Percentiles rank a stretch among this genome's conserved stretches.
phyloP scores from a whole-genome alignment of 1,140 invertebrate species.

The Ectropis grisescens region DNA sequence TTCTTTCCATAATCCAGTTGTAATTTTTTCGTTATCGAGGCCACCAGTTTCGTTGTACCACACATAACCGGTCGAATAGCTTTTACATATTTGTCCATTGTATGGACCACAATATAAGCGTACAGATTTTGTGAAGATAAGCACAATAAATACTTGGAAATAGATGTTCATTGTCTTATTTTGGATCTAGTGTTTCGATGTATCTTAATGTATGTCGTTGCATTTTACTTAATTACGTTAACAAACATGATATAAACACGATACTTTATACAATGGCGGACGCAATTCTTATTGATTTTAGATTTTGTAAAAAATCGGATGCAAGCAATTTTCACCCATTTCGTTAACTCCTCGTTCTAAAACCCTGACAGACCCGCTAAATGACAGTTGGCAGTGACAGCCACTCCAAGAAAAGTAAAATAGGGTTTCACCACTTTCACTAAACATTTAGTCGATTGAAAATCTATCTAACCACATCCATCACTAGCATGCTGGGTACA shows the following conservation, averaged over 20 bases:
- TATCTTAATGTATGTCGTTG: conserved; percentile 23
- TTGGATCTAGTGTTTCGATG: conserved; percentile 15
- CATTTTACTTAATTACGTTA: conserved; percentile 43
- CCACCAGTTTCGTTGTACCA: conserved; percentile 88
- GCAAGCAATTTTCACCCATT: too few relatives aligned
- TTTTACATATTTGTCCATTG: conserved; percentile 89
- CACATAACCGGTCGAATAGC: conserved; percentile 82
- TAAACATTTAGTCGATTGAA: too few relatives aligned
- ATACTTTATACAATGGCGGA: conserved; percentile 57
- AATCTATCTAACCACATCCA: too few relatives aligned
- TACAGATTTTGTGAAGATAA: conserved; percentile 51
- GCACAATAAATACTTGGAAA: conserved; percentile 26
- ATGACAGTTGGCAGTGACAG: too few relatives aligned
- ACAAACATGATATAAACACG: conserved; percentile 28
- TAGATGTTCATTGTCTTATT: conserved; percentile 24
- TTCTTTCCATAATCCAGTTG: conserved; percentile 86
- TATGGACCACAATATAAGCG: conserved; percentile 84
- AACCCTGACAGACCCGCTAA: too few relatives aligned
- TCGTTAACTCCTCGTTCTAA: too few relatives aligned
- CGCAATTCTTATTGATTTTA: conserved; percentile 64
- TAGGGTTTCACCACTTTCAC: too few relatives aligned
- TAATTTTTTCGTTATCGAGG: conserved; percentile 87
- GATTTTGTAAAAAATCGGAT: conserved; percentile 1
- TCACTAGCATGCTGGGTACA: too few relatives aligned
- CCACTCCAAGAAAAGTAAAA: too few relatives aligned